Evolutionary conservation across 2,888 invertebrate species (phyloP).

Genomic region (Hydropsyche betteni): DNA sequence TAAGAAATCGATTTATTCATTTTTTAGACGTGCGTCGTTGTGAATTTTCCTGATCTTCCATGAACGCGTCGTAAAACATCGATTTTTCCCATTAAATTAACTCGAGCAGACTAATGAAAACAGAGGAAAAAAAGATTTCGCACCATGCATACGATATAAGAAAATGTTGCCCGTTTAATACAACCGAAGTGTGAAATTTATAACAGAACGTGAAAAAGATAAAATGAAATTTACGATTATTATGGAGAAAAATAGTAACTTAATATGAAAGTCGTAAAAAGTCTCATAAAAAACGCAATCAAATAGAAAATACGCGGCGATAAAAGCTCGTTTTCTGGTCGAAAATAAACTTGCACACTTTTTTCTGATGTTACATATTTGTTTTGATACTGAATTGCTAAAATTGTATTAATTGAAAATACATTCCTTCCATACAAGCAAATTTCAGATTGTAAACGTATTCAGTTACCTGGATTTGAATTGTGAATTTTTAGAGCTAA

Average conservation of each 20-base stretch:
- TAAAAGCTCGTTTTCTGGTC: constrained; percentile 34
- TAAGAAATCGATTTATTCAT: neutral
- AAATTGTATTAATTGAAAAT: too few species aligned
- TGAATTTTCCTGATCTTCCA: neutral
- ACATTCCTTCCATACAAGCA: too few species aligned
- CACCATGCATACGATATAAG: neutral
- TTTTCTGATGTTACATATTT: constrained; percentile 3
- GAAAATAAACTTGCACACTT: constrained; percentile 27
- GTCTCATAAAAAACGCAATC: constrained; percentile 42
- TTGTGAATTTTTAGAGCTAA: too few species aligned
- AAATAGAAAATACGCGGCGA: constrained; percentile 41
- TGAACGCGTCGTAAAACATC: too few species aligned
- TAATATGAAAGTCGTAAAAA: constrained; percentile 44
- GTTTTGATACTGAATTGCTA: neutral
- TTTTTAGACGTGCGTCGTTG: neutral
- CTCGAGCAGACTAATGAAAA: constrained; percentile 1
- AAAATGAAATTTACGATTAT: constrained; percentile 44
- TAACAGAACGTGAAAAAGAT: constrained; percentile 24
- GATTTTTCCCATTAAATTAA: neutral
- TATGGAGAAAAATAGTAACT: constrained; percentile 41
- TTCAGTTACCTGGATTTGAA: too few species aligned
- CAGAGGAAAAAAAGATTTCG: constrained; percentile 17
- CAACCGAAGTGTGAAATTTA: constrained; percentile 36
- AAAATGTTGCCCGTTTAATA: constrained; percentile 22
- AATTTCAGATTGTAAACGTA: too few species aligned